Evolutionary conservation across 2,797 vertebrate genomes (phyloP), one percentile per base, ranked within the genome.

Genomic region (Manis crassicaudata): DNA sequence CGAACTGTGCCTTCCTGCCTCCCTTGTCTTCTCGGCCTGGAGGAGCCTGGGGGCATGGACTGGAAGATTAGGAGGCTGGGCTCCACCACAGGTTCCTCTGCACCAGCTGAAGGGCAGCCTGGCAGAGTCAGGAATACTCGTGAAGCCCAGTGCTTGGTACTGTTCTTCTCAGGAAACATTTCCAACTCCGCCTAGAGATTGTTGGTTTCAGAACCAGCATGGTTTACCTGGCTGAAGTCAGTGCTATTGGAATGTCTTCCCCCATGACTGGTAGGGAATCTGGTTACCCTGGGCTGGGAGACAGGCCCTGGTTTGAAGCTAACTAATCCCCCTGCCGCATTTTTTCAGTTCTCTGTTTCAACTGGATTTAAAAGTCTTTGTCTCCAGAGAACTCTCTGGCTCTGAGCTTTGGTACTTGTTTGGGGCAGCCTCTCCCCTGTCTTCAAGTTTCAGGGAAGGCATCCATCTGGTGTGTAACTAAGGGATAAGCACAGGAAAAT

Each of bases 391-490:
- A 58, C 81, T 92, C 75, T 50, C 60, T 60, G 95, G 84, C 65
- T 95, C 94, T 52, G 40, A 68, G 88, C 27, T 92, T 72, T 35
- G 17, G 8, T 56, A 63, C 54, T 90, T 87, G 90, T 89, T 60
- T 46, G 17, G 50, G 70, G 63, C 86, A 89, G 92, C 77, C 94
- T 97, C 79, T 77, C 88, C 93, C 54, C 23, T 27, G 17, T 89
- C 82, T 90, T 97, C 95, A 84, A 60, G 52, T 96, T 97, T 97
- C 96, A 95, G 62, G 92, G 43, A 85, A 92, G 92, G 65, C 43
- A 86, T 75, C 92, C 54, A 90, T 75, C 92, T 91, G 70, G 25
- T 54, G 10, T 94, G 52, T 76, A 86, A 90, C 68, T 86, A 52
- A 93, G 16, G 93, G 40, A 81, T 96, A 94, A 95, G 11, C 25